Conservation (phyloP, 2,888 invertebrate species). For the Cryptophagus acutangulus region DNA sequence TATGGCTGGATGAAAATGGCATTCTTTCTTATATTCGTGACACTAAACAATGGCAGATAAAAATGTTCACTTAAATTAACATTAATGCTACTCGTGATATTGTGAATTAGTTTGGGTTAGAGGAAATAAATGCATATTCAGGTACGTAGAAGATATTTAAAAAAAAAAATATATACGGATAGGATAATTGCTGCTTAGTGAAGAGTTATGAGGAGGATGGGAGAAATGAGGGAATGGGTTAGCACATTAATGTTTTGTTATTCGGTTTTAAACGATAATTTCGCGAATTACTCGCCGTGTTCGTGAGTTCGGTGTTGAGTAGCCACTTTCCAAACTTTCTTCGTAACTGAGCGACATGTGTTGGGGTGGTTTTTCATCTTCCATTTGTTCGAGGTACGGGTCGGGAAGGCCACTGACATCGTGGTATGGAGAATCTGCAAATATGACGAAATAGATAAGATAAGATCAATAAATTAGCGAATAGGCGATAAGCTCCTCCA, state of each 20-base stretch:
- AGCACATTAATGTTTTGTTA: conserved; percentile 3
- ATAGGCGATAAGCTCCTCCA: not conserved
- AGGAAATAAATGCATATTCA: conserved; percentile 20
- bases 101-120: conserved; percentile 16
- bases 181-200: not conserved
- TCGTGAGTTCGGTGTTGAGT: conserved; percentile 90
- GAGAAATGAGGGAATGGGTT: conserved; percentile 1
- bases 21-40: conserved; percentile 13
- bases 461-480: not conserved
- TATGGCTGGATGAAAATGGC: conserved; percentile 26
- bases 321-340: conserved; percentile 89
- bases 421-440: conserved; percentile 84
- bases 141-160: conserved; percentile 32
- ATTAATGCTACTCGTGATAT: conserved; percentile 8
- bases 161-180: too few species aligned
- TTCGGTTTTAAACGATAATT: conserved; percentile 73
- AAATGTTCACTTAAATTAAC: conserved; percentile 7
- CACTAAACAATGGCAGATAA: conserved; percentile 1
- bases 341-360: conserved; percentile 88
- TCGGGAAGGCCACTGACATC: conserved; percentile 90
- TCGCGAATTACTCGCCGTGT: conserved; percentile 89
- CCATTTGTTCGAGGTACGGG: conserved; percentile 76
- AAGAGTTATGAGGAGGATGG: not conserved
- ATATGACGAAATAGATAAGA: not conserved
- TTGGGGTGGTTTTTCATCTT: conserved; percentile 79